These are phyloP conservation scores for Triplophysa tibetana DNA, from an alignment of 2,113 vertebrate genomes.

Conservation along the genomic window DNA sequence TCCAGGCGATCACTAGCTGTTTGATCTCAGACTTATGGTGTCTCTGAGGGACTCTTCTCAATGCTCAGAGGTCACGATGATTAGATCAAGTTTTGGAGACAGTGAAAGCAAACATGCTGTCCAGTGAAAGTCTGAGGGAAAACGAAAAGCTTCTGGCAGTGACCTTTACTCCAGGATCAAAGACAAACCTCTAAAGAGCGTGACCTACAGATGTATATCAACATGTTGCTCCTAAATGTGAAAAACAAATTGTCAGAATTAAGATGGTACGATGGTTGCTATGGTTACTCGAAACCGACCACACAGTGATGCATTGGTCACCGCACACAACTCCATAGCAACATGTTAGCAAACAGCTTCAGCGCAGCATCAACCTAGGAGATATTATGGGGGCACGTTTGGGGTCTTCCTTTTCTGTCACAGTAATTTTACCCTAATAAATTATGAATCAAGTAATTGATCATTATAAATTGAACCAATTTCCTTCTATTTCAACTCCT, in stretches of 20 bases:
- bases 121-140: constrained; percentile 1
- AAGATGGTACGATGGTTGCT: too few species aligned
- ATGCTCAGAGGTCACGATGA: constrained; percentile 19
- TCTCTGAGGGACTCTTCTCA: background rate
- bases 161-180: constrained; percentile 31
- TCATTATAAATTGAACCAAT: too few species aligned
- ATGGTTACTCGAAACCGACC: too few species aligned
- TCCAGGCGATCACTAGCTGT: background rate
- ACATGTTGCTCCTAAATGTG: background rate
- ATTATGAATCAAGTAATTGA: too few species aligned
- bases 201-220: background rate
- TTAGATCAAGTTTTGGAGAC: constrained; percentile 30
- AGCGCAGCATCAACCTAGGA: too few species aligned
- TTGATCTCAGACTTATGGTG: constrained; percentile 26
- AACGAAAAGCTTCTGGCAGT: constrained; percentile 19
- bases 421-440: too few species aligned
- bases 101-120: constrained; percentile 22
- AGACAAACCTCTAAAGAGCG: background rate
- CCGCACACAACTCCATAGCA: too few species aligned
- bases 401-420: too few species aligned
- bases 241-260: background rate
- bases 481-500: too few species aligned
- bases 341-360: too few species aligned
- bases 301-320: too few species aligned
- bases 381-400: too few species aligned